Conservation (phyloP, 2,797 vertebrate species). For the Molothrus ater region DNA sequence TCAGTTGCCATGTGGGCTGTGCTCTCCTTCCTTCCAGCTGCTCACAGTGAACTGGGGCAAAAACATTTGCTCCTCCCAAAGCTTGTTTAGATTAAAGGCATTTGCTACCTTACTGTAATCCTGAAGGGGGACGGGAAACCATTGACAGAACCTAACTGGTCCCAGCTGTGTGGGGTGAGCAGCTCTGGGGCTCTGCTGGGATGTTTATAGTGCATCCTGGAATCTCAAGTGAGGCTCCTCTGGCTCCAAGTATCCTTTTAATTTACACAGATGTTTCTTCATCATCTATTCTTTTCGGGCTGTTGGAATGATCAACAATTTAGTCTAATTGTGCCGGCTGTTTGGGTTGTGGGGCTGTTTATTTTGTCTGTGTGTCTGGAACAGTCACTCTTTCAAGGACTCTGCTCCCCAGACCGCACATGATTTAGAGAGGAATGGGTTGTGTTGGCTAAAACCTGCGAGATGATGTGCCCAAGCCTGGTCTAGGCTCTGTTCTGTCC, state of each 20-base stretch:
- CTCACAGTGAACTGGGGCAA: background rate
- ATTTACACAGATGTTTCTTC: slow-evolving; percentile 68
- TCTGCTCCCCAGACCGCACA: slow-evolving; percentile 34
- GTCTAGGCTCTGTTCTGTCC: background rate
- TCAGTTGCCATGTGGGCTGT: background rate
- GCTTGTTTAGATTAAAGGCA: background rate
- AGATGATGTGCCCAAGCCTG: background rate
- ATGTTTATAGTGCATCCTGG: slow-evolving; percentile 47
- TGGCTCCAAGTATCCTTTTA: slow-evolving; percentile 40
- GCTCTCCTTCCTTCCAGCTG: background rate
- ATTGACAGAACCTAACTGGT: background rate
- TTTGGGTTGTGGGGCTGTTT: slow-evolving; percentile 69
- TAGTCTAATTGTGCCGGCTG: slow-evolving; percentile 71
- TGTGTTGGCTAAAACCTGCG: background rate
- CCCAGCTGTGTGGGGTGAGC: background rate
- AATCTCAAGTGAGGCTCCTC: slow-evolving; percentile 10
- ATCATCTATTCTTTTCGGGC: slow-evolving; percentile 63
- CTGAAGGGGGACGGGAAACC: background rate
- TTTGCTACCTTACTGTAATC: slow-evolving; percentile 34
- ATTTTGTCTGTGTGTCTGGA: slow-evolving; percentile 74
- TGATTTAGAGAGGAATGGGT: slow-evolving; percentile 15
- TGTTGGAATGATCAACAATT: slow-evolving; percentile 74
- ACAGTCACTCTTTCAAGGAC: slow-evolving; percentile 64
- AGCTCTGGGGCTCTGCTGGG: background rate
- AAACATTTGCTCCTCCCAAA: slow-evolving; percentile 11